Evolutionary conservation across 2,888 invertebrate genomes (phyloP), one percentile per base, ranked within the genome.

Genomic region (Cephus pulcher): DNA sequence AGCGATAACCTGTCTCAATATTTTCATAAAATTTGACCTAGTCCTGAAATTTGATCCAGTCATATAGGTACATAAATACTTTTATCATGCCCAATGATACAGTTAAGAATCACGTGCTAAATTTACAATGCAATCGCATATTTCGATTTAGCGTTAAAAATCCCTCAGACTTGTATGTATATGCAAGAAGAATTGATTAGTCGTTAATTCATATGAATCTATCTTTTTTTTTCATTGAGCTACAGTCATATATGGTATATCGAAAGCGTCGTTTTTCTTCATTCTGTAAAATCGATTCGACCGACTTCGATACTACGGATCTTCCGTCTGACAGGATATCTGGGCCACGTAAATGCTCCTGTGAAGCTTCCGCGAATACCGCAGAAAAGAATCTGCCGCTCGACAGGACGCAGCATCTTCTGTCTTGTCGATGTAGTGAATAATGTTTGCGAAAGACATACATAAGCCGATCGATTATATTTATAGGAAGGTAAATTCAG

Each of bases 311-410:
- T 23, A 56, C 23, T 56, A 23, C 56, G 6, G 56, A 23, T 56
- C 82, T 87, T 87, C 82, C 81, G 84, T 84, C 76, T 80, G 80
- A 83, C 35, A 69, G 82, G 82, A 85, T 86, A 88, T 86, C 87
- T 85, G 84, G 86, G 84, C 80, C 86, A 84, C 77, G 80, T 76
- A 82, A 80, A 81, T 78, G 79, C 75, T 76, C 9, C 23, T 56
- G 23, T 23, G 9, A 23, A 56, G 56, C 6, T 56, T 56, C 56
- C 56, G 23, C 56, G 9, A 23, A 56, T 56, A 56, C 23, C 56
- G 56, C 23, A 56, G 56, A 56, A 9, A 56, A 56, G 56, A 56
- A 56, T 56, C 56, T 56, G 56, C 56, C 56, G 23, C 56, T 56
- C 56, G 15, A 23, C 23, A 56, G 23, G 56, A 56, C 56, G 23